Conservation (phyloP, 2,113 vertebrate species). For the Oryzias javanicus region DNA sequence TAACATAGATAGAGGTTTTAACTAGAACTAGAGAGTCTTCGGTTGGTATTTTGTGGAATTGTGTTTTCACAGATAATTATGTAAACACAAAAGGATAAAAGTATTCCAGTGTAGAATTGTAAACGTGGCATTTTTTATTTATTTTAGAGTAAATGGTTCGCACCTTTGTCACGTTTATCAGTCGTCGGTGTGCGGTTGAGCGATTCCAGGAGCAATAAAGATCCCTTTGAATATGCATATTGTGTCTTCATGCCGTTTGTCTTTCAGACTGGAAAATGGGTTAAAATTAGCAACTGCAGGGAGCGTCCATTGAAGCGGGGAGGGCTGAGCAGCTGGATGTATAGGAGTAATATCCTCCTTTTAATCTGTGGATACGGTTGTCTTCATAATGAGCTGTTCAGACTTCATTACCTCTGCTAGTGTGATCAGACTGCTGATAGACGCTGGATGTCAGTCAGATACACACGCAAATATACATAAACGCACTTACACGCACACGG, state of each 20-base stretch:
- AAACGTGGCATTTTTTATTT: too few species aligned
- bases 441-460: slow-evolving; percentile 13
- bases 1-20: too few species aligned
- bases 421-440: slow-evolving; percentile 55
- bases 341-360: neutral
- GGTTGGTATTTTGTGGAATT: too few species aligned
- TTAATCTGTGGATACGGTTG: slow-evolving; percentile 35
- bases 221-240: slow-evolving; percentile 22
- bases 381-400: slow-evolving; percentile 42
- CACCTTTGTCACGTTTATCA: too few species aligned
- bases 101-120: too few species aligned
- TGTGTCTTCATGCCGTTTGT: slow-evolving; percentile 9
- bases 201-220: too few species aligned
- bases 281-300: slow-evolving; percentile 9
- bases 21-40: too few species aligned
- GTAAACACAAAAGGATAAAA: too few species aligned
- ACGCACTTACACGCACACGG: neutral
- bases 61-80: too few species aligned
- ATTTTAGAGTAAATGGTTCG: too few species aligned
- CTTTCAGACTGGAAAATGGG: slow-evolving; percentile 12
- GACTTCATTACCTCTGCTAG: slow-evolving; percentile 50
- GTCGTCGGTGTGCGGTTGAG: too few species aligned
- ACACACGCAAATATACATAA: slow-evolving; percentile 6
- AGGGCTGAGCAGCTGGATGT: slow-evolving; percentile 6
- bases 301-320: neutral